Conservation (phyloP, 2,888 invertebrate genomes). For the Anaspis maculata region DNA sequence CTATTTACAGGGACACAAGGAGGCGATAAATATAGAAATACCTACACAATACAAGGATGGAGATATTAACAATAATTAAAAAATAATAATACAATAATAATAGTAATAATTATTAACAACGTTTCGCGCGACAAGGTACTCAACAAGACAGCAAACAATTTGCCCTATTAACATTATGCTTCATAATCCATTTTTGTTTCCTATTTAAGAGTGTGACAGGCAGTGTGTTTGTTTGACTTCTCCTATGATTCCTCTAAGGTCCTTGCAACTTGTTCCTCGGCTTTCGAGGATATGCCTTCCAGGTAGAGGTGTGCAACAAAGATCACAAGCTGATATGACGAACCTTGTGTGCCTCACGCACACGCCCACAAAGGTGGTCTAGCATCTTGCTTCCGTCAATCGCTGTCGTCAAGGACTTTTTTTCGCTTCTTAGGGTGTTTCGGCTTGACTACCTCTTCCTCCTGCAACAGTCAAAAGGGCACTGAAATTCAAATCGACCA, state of each 20-base stretch:
- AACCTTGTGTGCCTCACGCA: slow-evolving; percentile 10
- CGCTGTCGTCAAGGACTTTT: slow-evolving; percentile 87
- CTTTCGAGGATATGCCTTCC: too few species aligned
- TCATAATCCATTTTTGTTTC: too few species aligned
- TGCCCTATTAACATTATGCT: slow-evolving; percentile 17
- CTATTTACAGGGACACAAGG: slow-evolving; percentile 36
- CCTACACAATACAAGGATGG: slow-evolving; percentile 27
- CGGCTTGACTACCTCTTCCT: slow-evolving; percentile 86
- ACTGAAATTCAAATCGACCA: too few species aligned
- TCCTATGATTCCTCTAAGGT: slow-evolving; percentile 3
- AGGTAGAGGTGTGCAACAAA: too few species aligned
- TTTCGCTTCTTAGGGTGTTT: slow-evolving; percentile 87
- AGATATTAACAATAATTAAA: slow-evolving; percentile 22
- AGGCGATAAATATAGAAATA: slow-evolving; percentile 29
- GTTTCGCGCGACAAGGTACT: slow-evolving; percentile 27
- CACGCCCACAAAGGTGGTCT: slow-evolving; percentile 5
- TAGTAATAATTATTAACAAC: slow-evolving; percentile 14
- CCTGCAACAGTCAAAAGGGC: too few species aligned
- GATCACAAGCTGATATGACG: slow-evolving; percentile 25
- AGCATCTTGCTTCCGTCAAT: slow-evolving; percentile 54
- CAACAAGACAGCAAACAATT: slow-evolving; percentile 16
- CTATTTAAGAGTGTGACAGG: slow-evolving; percentile 25
- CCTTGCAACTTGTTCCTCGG: too few species aligned
- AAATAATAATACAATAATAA: slow-evolving; percentile 21
- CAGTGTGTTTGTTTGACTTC: slow-evolving; percentile 23